These are phyloP conservation scores for Asarcornis scutulata DNA, from an alignment of 2,113 vertebrate genomes.

Conservation along the genomic window DNA sequence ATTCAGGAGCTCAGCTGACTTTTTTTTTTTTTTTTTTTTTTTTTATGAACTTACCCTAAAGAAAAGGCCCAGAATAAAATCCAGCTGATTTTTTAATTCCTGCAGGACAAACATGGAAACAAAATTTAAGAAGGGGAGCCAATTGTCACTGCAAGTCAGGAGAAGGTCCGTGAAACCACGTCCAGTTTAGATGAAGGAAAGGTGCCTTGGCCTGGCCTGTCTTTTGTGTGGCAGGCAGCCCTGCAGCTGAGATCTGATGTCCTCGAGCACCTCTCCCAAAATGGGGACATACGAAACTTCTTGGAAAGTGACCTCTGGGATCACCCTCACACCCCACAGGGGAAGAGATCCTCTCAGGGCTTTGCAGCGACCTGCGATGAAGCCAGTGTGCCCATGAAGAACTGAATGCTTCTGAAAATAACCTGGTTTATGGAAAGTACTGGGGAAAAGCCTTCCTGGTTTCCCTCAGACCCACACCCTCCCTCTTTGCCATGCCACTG, in stretches of 20 bases:
- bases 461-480: not conserved
- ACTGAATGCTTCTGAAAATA: not conserved
- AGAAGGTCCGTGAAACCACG: not conserved
- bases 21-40: not conserved
- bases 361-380: not conserved
- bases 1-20: not conserved
- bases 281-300: not conserved
- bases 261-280: not conserved
- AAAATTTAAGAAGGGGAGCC: not conserved
- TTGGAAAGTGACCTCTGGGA: not conserved
- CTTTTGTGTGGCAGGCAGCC: not conserved
- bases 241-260: not conserved
- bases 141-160: not conserved
- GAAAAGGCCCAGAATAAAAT: constrained; percentile 1
- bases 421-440: not conserved
- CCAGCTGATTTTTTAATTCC: not conserved
- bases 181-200: not conserved
- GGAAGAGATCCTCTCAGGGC: not conserved
- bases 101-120: not conserved
- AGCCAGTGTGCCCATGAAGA: not conserved
- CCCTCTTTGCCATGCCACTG: not conserved
- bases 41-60: not conserved
- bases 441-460: not conserved
- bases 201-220: not conserved
- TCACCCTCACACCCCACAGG: fast-evolving